These are phyloP conservation scores for Xestia rhomboidea DNA, from an alignment of 2,888 invertebrate species.

Conservation along the genomic window DNA sequence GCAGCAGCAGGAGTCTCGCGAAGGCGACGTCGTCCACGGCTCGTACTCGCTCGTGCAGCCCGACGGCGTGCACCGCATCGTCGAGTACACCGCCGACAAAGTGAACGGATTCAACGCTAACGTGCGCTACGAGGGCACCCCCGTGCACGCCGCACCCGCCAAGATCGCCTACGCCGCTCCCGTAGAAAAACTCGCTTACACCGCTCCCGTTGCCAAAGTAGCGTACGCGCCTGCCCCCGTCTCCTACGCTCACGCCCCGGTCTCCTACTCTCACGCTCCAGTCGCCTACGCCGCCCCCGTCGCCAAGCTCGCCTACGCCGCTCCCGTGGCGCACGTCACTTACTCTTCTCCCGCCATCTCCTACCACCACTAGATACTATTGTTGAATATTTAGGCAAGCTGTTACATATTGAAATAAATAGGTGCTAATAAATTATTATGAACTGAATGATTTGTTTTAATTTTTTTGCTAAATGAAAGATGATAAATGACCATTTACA, in stretches of 20 bases:
- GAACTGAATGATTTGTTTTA: conserved; percentile 15
- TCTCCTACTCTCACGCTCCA: conserved; percentile 69
- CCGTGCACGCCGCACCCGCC: conserved; percentile 72
- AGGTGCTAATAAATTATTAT: conserved; percentile 65
- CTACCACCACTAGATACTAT: conserved; percentile 81
- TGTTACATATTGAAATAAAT: conserved; percentile 49
- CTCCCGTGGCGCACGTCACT: conserved; percentile 78
- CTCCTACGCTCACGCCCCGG: conserved; percentile 77
- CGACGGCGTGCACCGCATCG: conserved; percentile 86
- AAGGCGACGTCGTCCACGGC: conserved; percentile 85
- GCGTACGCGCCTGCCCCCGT: conserved; percentile 81
- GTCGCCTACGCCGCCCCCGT: conserved; percentile 70
- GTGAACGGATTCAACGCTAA: conserved; percentile 86
- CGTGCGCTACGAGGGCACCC: conserved; percentile 86
- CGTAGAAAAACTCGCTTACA: conserved; percentile 73
- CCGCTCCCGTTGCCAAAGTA: conserved; percentile 77
- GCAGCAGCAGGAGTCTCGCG: conserved; percentile 85
- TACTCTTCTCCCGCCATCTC: conserved; percentile 84
- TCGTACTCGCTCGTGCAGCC: conserved; percentile 88
- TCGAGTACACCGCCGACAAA: conserved; percentile 86
- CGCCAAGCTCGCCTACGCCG: conserved; percentile 65
- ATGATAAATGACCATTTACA: not conserved
- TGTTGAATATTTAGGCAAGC: conserved; percentile 42
- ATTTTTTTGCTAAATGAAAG: not conserved
- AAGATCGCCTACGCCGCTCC: conserved; percentile 74